phyloP scores from a whole-genome alignment of 2,113 vertebrate species.

The Glaucidium brasilianum region DNA sequence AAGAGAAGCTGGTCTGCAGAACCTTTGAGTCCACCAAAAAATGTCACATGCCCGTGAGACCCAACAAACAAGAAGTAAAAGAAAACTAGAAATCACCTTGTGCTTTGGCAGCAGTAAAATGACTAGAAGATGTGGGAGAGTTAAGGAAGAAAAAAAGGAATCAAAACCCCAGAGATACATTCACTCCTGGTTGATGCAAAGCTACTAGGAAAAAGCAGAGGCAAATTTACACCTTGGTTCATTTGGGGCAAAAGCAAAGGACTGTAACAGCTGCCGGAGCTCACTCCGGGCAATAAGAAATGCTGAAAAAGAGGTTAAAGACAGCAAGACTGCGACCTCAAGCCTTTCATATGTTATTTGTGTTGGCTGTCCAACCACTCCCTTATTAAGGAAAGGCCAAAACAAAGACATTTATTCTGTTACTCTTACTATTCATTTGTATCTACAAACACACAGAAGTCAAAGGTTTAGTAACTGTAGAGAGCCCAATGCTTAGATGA shows the following conservation, averaged over 20 bases:
- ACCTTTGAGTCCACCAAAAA: neutral
- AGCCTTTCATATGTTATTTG: neutral
- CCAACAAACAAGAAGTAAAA: neutral
- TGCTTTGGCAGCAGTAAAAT: neutral
- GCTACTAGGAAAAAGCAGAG: neutral
- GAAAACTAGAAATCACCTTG: neutral
- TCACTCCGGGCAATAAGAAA: neutral
- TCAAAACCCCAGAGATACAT: neutral
- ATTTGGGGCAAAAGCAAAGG: neutral
- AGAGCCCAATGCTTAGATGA: neutral
- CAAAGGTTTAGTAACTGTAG: neutral
- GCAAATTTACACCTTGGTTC: neutral
- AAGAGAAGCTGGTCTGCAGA: neutral
- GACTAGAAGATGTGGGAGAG: neutral
- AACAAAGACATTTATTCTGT: neutral
- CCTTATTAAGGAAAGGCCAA: neutral
- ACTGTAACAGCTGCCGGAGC: accelerated
- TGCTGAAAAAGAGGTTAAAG: neutral
- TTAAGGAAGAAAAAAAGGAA: neutral
- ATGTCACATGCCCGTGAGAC: neutral
- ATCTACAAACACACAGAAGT: neutral
- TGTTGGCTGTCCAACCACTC: neutral
- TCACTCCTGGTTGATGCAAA: accelerated
- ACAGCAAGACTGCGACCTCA: neutral
- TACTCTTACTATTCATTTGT: neutral